These are phyloP conservation scores for Grus americana DNA, from an alignment of 2,113 vertebrate species.

Conservation along the genomic window DNA sequence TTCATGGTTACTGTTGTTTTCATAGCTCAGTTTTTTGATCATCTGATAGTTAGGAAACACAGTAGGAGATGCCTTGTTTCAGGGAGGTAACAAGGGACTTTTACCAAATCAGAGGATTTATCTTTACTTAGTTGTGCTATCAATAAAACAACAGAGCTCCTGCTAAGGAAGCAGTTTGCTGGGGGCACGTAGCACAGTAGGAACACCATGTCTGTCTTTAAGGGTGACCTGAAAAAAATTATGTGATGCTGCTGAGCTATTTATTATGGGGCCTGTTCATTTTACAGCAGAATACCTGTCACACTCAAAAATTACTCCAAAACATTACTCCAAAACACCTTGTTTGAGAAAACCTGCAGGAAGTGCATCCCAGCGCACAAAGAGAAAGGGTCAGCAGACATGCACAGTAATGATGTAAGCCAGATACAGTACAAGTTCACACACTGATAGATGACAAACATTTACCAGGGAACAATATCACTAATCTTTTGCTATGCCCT, in stretches of 20 bases:
- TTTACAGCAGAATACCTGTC: background rate
- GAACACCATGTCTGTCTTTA: slow-evolving; percentile 21
- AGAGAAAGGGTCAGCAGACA: background rate
- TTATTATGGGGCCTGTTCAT: background rate
- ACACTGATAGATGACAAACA: background rate
- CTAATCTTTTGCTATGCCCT: background rate
- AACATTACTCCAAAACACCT: background rate
- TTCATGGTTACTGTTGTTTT: background rate
- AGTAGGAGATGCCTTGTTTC: slow-evolving; percentile 19
- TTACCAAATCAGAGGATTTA: slow-evolving; percentile 29
- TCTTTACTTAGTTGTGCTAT: slow-evolving; percentile 34
- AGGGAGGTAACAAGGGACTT: background rate
- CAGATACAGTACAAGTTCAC: background rate
- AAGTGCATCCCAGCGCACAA: background rate
- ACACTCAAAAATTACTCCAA: background rate
- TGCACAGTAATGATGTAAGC: background rate
- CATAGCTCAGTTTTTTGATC: slow-evolving; percentile 26
- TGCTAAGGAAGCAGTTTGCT: slow-evolving; percentile 52
- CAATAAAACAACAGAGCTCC: slow-evolving; percentile 56
- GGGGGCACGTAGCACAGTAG: slow-evolving; percentile 42
- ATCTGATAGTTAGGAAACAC: slow-evolving; percentile 17
- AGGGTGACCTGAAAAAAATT: slow-evolving; percentile 52
- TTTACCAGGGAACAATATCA: background rate
- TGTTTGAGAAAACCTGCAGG: background rate
- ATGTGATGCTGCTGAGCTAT: background rate